phyloP scores from a whole-genome alignment of 2,888 invertebrate genomes.

The Rhabditoides inermis region DNA sequence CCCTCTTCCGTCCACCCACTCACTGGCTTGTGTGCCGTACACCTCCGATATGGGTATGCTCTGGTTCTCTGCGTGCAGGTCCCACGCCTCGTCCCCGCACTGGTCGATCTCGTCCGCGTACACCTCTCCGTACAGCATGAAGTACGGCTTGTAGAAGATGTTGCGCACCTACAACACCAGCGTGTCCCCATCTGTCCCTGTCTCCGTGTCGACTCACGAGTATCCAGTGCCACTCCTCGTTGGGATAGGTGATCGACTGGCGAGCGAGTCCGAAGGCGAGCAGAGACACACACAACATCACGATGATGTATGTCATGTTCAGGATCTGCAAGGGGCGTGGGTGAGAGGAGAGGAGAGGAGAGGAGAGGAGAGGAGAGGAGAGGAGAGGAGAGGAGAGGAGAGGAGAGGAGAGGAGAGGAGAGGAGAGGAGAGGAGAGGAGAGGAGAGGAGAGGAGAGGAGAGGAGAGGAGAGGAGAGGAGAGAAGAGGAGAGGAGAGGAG shows the following conservation, averaged over 20 bases:
- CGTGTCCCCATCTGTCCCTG: neutral
- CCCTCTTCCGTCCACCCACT: too few species aligned
- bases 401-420: too few species aligned
- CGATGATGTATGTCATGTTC: slow-evolving; percentile 92
- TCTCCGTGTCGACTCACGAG: slow-evolving; percentile 60
- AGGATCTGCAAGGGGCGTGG: slow-evolving; percentile 11
- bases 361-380: neutral
- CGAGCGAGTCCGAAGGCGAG: slow-evolving; percentile 91
- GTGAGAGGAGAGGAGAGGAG: neutral
- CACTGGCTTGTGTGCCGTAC: too few species aligned
- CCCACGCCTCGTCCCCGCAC: slow-evolving; percentile 44
- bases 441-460: neutral
- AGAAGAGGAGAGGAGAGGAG: too few species aligned
- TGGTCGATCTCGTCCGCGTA: slow-evolving; percentile 85
- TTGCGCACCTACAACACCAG: slow-evolving; percentile 60
- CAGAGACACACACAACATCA: slow-evolving; percentile 83
- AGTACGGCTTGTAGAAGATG: slow-evolving; percentile 90
- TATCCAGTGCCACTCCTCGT: slow-evolving; percentile 79
- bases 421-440: too few species aligned
- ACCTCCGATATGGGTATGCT: too few species aligned
- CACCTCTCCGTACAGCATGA: slow-evolving; percentile 97
- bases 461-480: neutral
- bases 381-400: too few species aligned
- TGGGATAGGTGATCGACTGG: slow-evolving; percentile 84
- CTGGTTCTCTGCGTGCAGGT: slow-evolving; percentile 3